Conservation (phyloP, 2,888 invertebrate genomes). For the Minunthozetes semirufus region DNA sequence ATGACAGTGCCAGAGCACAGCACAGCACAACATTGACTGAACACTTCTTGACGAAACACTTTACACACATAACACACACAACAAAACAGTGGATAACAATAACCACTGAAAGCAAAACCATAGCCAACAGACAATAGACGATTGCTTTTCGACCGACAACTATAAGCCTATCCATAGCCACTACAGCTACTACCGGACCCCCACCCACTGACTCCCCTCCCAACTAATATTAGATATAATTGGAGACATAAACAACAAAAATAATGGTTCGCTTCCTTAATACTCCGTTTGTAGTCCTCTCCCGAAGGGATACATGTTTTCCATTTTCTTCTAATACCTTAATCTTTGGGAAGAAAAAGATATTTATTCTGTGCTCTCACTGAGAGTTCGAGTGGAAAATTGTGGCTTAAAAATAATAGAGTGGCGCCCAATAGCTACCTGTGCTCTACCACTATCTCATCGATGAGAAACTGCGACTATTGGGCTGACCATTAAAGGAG, state of each 20-base stretch:
- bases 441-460: neutral
- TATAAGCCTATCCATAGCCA: too few species aligned
- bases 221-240: neutral
- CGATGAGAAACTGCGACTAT: neutral
- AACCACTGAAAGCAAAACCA: neutral
- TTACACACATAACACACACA: neutral
- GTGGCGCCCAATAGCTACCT: constrained; percentile 7
- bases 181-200: too few species aligned
- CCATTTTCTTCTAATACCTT: neutral
- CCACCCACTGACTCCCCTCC: too few species aligned
- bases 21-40: neutral
- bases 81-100: neutral
- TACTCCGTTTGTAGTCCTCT: neutral
- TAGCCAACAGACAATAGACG: neutral
- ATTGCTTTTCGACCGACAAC: neutral
- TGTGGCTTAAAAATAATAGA: neutral
- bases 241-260: neutral
- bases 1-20: neutral
- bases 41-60: constrained; percentile 10
- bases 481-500: neutral
- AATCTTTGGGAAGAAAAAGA: neutral
- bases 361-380: neutral
- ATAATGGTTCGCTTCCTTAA: neutral
- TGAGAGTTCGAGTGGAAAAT: constrained; percentile 3
- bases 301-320: neutral